Conservation (phyloP, 2,888 invertebrate genomes). For the Stenchaetothrips biformis region DNA sequence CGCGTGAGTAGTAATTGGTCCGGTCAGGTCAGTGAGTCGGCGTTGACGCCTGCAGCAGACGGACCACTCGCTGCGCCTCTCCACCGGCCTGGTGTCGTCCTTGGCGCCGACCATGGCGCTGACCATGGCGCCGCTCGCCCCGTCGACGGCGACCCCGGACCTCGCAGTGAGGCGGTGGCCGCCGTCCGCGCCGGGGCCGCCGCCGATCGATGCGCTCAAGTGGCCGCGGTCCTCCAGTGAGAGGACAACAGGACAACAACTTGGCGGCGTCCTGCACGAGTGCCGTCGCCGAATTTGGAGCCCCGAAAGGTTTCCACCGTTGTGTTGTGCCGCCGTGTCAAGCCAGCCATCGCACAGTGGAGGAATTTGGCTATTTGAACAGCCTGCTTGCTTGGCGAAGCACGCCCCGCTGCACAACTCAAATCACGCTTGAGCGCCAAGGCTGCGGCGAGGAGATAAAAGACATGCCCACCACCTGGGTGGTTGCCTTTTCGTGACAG, state of each 20-base stretch:
- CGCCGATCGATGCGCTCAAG: neutral
- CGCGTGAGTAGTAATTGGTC: too few species aligned
- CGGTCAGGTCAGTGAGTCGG: too few species aligned
- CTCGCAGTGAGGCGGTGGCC: too few species aligned
- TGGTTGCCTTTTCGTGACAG: neutral
- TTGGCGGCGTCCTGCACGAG: neutral
- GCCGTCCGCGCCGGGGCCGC: too few species aligned
- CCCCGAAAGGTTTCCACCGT: neutral
- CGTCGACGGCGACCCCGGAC: too few species aligned
- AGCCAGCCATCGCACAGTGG: neutral
- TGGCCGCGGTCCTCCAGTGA: neutral
- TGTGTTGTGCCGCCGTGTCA: neutral
- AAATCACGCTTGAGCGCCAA: neutral
- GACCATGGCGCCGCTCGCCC: too few species aligned
- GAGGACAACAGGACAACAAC: neutral
- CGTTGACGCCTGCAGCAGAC: too few species aligned
- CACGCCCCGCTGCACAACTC: neutral
- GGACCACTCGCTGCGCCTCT: too few species aligned
- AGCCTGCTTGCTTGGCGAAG: neutral
- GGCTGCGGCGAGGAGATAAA: neutral
- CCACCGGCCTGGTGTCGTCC: too few species aligned
- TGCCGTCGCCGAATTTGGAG: too few species aligned
- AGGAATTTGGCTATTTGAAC: neutral
- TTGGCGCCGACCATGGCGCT: too few species aligned
- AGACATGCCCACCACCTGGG: neutral